A percentile compares a stretch with the other conserved stretches of the same genome.
These are phyloP conservation scores for Physella acuta DNA, from an alignment of 1,140 invertebrate species.

Conservation along the genomic window DNA sequence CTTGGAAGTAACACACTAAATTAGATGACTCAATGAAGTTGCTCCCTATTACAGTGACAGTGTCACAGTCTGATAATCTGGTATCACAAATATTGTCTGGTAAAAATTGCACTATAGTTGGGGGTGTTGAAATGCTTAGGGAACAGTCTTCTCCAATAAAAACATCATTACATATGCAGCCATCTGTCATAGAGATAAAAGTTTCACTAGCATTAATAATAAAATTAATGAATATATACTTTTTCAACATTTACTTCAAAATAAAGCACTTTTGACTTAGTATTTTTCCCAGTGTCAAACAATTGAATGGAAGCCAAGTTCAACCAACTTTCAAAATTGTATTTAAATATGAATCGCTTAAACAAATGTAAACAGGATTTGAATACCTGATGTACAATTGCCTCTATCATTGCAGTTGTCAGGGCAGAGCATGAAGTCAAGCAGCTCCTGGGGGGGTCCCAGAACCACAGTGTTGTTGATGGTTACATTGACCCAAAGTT, in stretches of 20 bases:
- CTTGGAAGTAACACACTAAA: constrained; percentile 29
- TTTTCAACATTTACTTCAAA: too few species aligned
- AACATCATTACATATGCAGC: constrained; percentile 32
- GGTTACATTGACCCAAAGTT: constrained; percentile 28
- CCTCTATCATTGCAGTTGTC: constrained; percentile 37
- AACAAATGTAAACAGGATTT: too few species aligned
- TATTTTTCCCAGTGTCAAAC: too few species aligned
- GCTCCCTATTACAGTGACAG: constrained; percentile 31
- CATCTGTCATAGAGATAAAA: constrained; percentile 23
- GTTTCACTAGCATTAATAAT: too few species aligned
- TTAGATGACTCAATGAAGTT: constrained; percentile 30
- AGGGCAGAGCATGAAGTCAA: constrained; percentile 32
- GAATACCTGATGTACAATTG: constrained; percentile 33
- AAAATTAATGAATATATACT: too few species aligned
- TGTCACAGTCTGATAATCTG: constrained; percentile 29
- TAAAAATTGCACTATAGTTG: constrained; percentile 23
- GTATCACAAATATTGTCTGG: constrained; percentile 33
- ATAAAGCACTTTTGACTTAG: too few species aligned
- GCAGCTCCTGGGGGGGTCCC: constrained; percentile 23
- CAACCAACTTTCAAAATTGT: too few species aligned
- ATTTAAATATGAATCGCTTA: too few species aligned
- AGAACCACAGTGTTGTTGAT: constrained; percentile 19
- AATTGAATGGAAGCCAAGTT: too few species aligned
- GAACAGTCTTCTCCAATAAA: constrained; percentile 37
- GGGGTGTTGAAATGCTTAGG: constrained; percentile 17